Percentiles rank a stretch among this genome's conserved stretches.
Evolutionary conservation across 2,888 invertebrate genomes (phyloP).

Genomic region (Abscondita cerata): DNA sequence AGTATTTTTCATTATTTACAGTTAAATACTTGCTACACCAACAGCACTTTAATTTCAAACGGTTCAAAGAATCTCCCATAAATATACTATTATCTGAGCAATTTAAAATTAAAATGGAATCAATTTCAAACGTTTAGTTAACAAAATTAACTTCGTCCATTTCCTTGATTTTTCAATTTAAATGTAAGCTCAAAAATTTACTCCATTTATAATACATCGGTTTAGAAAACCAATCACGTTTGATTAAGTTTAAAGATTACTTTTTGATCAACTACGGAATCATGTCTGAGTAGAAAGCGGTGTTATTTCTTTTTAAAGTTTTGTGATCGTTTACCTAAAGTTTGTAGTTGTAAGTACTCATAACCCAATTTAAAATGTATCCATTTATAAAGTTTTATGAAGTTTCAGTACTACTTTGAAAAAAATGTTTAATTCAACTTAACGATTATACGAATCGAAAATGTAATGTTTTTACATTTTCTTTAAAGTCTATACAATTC

Average conservation of each 20-base stretch:
- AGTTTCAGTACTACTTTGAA: no score
- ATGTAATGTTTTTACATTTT: no score
- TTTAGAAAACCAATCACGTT: background rate
- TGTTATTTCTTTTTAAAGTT: no score
- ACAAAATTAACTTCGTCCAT: no score
- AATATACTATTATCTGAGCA: background rate
- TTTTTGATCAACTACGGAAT: background rate
- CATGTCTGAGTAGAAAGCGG: background rate
- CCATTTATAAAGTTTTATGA: no score
- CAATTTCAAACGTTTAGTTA: background rate
- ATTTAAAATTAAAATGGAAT: background rate
- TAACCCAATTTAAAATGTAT: no score
- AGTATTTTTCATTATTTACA: slow-evolving; percentile 4
- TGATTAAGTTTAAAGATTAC: background rate
- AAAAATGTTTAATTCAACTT: no score
- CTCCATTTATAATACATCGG: background rate
- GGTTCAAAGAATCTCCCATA: no score
- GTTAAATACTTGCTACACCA: background rate
- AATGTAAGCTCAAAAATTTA: background rate
- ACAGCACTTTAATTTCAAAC: background rate
- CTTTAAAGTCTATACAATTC: no score
- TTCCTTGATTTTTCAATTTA: slow-evolving; percentile 1
- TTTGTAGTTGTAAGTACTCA: no score
- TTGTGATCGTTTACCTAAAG: no score
- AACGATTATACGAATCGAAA: no score